Percentiles rank a stretch among this genome's conserved stretches.
phyloP scores from a whole-genome alignment of 1,140 invertebrate genomes.

The Brachionus plicatilis region DNA sequence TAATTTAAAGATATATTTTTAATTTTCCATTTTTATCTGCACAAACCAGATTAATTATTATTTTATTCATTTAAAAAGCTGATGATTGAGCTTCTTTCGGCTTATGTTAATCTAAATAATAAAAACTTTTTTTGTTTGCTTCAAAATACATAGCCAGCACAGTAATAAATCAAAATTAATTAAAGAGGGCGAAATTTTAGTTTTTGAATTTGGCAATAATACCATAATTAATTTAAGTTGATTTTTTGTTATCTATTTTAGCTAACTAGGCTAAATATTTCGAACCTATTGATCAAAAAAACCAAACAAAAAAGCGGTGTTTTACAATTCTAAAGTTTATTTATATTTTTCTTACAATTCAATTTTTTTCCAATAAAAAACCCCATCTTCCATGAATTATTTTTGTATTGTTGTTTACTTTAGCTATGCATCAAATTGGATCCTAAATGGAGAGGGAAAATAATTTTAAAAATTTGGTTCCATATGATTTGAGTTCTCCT shows the following conservation, averaged over 20 bases:
- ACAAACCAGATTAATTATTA: too few relatives aligned
- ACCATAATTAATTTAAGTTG: not conserved
- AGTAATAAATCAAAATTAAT: not conserved
- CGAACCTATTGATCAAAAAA: not conserved
- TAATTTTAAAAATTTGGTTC: not conserved
- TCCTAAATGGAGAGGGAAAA: not conserved
- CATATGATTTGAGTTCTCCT: not conserved
- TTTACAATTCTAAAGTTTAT: not conserved
- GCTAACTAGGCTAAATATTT: not conserved
- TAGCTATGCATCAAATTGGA: not conserved
- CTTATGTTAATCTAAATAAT: too few relatives aligned
- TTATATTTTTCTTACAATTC: not conserved
- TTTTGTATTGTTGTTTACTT: not conserved
- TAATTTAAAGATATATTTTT: too few relatives aligned
- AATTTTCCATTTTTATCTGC: too few relatives aligned
- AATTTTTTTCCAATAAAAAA: not conserved
- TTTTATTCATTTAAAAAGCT: not conserved
- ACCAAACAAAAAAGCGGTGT: not conserved
- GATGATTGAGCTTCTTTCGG: not conserved
- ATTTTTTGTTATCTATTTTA: not conserved
- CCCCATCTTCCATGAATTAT: not conserved
- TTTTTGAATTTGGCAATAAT: not conserved
- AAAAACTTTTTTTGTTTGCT: too few relatives aligned
- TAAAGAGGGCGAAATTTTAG: not conserved
- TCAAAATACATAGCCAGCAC: too few relatives aligned